Conservation (phyloP, 2,888 invertebrate species). For the Eupithecia vulgata region DNA sequence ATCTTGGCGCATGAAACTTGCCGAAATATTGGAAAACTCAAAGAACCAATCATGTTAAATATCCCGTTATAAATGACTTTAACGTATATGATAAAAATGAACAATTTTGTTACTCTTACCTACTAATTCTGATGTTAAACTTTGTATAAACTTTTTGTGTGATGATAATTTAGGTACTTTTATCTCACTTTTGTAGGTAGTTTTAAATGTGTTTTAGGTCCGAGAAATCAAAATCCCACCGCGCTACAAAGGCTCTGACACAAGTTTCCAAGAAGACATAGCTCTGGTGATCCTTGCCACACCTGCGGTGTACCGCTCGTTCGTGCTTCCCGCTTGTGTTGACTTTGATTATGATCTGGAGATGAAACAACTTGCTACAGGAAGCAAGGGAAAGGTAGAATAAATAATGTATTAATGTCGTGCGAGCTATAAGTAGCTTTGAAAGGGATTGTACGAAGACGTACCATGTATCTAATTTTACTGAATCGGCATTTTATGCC, state of each 20-base stretch:
- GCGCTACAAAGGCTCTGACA: slow-evolving; percentile 68
- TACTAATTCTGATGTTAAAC: too few relatives aligned
- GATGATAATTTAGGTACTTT: too few relatives aligned
- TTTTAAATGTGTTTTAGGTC: slow-evolving; percentile 14
- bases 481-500: too few relatives aligned
- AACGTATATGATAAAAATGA: too few relatives aligned
- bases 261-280: slow-evolving; percentile 78
- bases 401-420: neutral
- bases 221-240: slow-evolving; percentile 27
- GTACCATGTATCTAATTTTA: too few relatives aligned
- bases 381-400: slow-evolving; percentile 28
- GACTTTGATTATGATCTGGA: slow-evolving; percentile 47
- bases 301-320: slow-evolving; percentile 59
- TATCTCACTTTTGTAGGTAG: neutral
- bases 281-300: slow-evolving; percentile 70
- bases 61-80: too few relatives aligned
- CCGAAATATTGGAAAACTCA: too few relatives aligned
- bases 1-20: too few relatives aligned
- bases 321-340: slow-evolving; percentile 72
- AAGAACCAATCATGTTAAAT: too few relatives aligned
- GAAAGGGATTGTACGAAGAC: too few relatives aligned
- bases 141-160: too few relatives aligned
- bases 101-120: neutral
- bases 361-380: slow-evolving; percentile 28
- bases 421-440: too few relatives aligned